Conservation (phyloP, 2,888 invertebrate genomes). For the Catocala fraxini region DNA sequence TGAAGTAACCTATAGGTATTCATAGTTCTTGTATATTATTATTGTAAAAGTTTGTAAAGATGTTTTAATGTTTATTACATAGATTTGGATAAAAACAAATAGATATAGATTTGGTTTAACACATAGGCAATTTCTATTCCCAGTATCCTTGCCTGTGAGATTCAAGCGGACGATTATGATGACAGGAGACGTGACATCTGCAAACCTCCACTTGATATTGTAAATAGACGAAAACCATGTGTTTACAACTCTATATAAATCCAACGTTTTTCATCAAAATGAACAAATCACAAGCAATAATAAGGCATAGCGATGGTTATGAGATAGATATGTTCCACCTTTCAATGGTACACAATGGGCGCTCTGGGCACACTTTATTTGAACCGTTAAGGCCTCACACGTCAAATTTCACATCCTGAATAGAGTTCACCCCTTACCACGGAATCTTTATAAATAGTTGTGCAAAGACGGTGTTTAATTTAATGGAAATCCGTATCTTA, state of each 20-base stretch:
- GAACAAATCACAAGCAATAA: slow-evolving; percentile 77
- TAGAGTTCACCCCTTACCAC: slow-evolving; percentile 66
- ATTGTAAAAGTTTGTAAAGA: no score
- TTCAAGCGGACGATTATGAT: no score
- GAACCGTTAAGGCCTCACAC: slow-evolving; percentile 76
- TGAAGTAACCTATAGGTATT: no score
- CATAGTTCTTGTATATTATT: no score
- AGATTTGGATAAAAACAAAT: no score
- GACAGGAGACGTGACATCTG: no score
- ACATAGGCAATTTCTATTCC: no score
- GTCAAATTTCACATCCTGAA: slow-evolving; percentile 87
- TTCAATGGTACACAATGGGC: slow-evolving; percentile 68
- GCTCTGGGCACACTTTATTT: slow-evolving; percentile 65
- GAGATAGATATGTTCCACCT: slow-evolving; percentile 74
- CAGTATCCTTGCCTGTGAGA: no score
- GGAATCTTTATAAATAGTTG: slow-evolving; percentile 87
- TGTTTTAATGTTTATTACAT: no score
- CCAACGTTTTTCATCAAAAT: slow-evolving; percentile 53
- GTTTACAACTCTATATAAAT: slow-evolving; percentile 55
- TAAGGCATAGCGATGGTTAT: slow-evolving; percentile 71
- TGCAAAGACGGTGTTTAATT: slow-evolving; percentile 82
- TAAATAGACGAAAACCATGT: not conserved
- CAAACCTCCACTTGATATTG: no score
- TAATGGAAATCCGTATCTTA: slow-evolving; percentile 81
- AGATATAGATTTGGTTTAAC: no score